Percentiles rank a stretch among this genome's conserved stretches.
phyloP scores from a whole-genome alignment of 1,140 invertebrate genomes.

The Drosophila nannoptera region DNA sequence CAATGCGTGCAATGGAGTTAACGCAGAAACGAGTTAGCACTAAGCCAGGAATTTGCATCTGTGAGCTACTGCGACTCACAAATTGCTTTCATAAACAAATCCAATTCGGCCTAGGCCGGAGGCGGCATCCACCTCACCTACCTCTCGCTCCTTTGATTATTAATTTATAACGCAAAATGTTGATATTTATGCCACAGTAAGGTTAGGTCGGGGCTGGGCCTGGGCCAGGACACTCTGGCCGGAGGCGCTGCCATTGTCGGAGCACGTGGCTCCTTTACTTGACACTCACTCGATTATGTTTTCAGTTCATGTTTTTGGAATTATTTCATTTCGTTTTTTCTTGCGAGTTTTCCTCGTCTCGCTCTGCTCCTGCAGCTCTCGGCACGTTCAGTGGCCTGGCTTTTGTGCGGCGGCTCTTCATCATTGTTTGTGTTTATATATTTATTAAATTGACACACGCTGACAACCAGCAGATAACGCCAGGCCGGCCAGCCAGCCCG shows the following conservation, averaged over 20 bases:
- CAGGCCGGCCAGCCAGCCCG: too few species aligned
- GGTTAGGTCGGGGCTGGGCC: background rate
- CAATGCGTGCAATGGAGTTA: too few species aligned
- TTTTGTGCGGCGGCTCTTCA: slow-evolving; percentile 45
- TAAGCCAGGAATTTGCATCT: too few species aligned
- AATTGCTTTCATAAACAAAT: too few species aligned
- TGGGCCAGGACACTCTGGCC: slow-evolving; percentile 9
- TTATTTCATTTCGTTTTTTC: slow-evolving; percentile 72
- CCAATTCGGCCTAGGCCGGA: too few species aligned
- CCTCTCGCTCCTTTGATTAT: background rate
- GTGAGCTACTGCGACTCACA: too few species aligned
- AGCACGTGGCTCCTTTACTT: slow-evolving; percentile 60
- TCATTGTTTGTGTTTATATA: slow-evolving; percentile 70
- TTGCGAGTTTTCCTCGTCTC: background rate
- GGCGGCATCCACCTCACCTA: too few species aligned
- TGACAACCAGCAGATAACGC: slow-evolving; percentile 60
- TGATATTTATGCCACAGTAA: background rate
- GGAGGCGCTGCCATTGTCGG: slow-evolving; percentile 10
- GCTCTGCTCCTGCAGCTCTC: slow-evolving; percentile 21
- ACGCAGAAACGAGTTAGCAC: too few species aligned
- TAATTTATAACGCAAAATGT: background rate
- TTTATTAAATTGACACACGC: slow-evolving; percentile 75
- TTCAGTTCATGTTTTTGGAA: slow-evolving; percentile 76
- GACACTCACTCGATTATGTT: slow-evolving; percentile 74
- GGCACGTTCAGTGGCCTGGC: slow-evolving; percentile 6